Base-by-base conservation (phyloP, 2,797 vertebrate genomes). In the Geotria australis region DNA sequence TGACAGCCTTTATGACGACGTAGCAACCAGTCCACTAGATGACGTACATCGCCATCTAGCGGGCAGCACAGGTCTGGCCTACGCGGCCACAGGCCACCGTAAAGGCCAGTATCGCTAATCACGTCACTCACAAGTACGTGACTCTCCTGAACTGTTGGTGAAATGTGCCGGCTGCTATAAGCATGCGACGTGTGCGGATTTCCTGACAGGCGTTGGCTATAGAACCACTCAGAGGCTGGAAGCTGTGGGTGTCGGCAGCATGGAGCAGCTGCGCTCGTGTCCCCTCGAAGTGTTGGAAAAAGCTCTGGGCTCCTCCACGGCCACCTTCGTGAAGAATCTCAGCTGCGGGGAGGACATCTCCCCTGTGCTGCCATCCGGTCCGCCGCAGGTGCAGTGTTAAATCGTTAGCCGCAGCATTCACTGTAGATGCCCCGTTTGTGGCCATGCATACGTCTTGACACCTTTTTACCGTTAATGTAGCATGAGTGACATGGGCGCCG, bases 281-380 rank as follows among this genome's bases (percentile, higher is more conserved):
- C 68, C 83, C 0, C 5, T 74, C 60, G 63, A 67, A 24, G 57
- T 68, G 4, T 60, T 94, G 58, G 75, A 68, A 58, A 76, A 62
- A 60, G 79, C 82, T 61, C 70, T 91, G 9, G 83, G 85, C 46
- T 64, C 61, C 47, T 48, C 65, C 9, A 45, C 58, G 10, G 79
- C 77, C 62, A 75, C 73, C 61, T 75, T 74, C 47, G 65, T 94
- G 48, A 79, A 76, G 61, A 79, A 72, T 61, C 76, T 94, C 58
- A 71, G 75, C 56, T 65, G 71, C 0, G 85, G 83, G 53, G 66
- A 78, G 14, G 82, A 94, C 48, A 66, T 74, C 15, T 76, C 78
- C 10, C 72, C 75, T 2, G 79, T 94, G 45, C 71, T 66, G 2
- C 73, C 78, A 1, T 72, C 73, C 2, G 77, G 85, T 14, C 74